These are phyloP conservation scores for Ambastaia sidthimunki DNA, from an alignment of 2,797 vertebrate genomes.

Conservation along the genomic window DNA sequence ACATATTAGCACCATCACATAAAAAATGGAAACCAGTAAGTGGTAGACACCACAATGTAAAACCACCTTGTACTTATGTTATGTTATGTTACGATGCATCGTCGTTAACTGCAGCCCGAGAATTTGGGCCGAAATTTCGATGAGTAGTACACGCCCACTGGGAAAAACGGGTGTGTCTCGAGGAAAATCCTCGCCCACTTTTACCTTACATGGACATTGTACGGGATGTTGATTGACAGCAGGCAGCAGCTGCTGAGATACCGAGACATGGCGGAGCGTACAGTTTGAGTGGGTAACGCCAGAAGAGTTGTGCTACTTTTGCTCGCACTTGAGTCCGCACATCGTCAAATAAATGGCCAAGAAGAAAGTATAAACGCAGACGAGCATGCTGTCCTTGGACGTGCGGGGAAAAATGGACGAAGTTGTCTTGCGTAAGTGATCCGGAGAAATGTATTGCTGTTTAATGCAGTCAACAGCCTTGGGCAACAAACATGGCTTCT, in stretches of 20 bases:
- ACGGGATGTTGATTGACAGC: constrained; percentile 81
- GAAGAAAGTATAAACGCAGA: constrained; percentile 62
- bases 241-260: constrained; percentile 84
- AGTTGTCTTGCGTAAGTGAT: constrained; percentile 72
- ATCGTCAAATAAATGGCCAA: constrained; percentile 65
- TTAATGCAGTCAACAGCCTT: constrained; percentile 84
- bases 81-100: constrained; percentile 27
- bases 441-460: constrained; percentile 80
- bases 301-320: constrained; percentile 80
- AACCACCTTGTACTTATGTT: not conserved
- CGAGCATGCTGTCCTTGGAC: constrained; percentile 54
- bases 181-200: constrained; percentile 60
- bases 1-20: constrained; percentile 60
- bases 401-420: constrained; percentile 62
- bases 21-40: not conserved
- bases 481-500: constrained; percentile 87
- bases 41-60: constrained; percentile 7
- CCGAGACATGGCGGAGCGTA: constrained; percentile 86
- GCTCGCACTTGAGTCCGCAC: constrained; percentile 64
- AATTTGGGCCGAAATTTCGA: constrained; percentile 4
- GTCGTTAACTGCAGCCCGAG: not conserved
- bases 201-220: constrained; percentile 76
- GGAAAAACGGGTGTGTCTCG: constrained; percentile 72
- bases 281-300: constrained; percentile 74
- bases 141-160: constrained; percentile 72